phyloP scores from a whole-genome alignment of 64 coral and sea anemone genomes.

The Cladopsammia gracilis region DNA sequence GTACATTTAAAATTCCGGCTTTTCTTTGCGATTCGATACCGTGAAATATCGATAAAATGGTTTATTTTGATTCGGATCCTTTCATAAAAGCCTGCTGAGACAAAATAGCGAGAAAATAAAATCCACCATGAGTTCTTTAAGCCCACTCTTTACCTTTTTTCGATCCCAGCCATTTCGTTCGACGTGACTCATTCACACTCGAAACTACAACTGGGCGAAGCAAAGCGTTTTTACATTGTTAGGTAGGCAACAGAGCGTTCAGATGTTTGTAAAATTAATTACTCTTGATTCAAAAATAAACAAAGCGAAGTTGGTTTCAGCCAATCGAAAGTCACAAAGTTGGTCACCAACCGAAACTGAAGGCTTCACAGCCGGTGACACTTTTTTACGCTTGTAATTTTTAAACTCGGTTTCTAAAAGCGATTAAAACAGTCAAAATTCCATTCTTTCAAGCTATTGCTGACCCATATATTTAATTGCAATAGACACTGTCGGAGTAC shows the following conservation, averaged over 20 bases:
- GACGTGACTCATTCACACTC: too few species aligned
- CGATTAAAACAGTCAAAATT: not conserved
- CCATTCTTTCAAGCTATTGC: not conserved
- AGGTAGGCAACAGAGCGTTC: not conserved
- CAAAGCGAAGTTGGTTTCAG: not conserved
- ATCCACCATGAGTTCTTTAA: too few species aligned
- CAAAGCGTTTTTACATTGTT: not conserved
- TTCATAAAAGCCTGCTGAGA: too few species aligned
- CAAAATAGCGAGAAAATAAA: too few species aligned
- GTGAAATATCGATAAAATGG: not conserved
- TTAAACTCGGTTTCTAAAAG: not conserved
- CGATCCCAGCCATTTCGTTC: too few species aligned
- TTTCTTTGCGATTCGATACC: not conserved
- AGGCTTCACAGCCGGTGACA: not conserved
- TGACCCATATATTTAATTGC: too few species aligned
- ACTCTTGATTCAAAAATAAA: not conserved
- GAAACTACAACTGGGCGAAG: too few species aligned
- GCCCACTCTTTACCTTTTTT: too few species aligned
- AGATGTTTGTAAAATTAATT: slow-evolving; percentile 26
- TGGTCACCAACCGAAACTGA: not conserved
- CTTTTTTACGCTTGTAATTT: not conserved
- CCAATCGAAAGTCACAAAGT: not conserved
- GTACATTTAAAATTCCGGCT: slow-evolving; percentile 5
- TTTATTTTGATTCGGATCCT: not conserved
- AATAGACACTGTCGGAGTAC: too few species aligned